Base-by-base conservation (phyloP, 2,888 invertebrate genomes). In the Drosophila meridiana region DNA sequence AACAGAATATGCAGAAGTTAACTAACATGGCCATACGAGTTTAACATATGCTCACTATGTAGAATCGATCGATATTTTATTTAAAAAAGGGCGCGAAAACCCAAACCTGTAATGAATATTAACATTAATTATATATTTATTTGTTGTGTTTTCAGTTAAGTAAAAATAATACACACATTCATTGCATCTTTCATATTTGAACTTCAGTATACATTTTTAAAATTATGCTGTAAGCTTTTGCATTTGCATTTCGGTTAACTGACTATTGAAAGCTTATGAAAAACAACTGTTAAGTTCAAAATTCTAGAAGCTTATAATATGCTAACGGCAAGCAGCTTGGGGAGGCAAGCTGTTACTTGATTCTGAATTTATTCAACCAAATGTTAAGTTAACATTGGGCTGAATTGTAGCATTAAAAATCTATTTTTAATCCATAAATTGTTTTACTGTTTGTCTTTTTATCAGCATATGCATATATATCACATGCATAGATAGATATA, bases 1-100 rank as follows among this genome's bases (percentile, higher is more conserved):
- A 56, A 65, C 65, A 73, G 45, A 8, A 5, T 14, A 1, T 3
- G 1, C 0, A 8, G 3, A 5, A 77, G 76, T 69, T 43, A 62
- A 28, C 6, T 59, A 65, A 76, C 65, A 67, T 50, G 48, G 9
- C 11, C 45, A 48, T 58, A 53, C 50, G 0, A 34, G 53, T 5
- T 20, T 61, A 36, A 36, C 65, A 64, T 38, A 8, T 3, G 3
- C 3, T 13, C n/a, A 8, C 9, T 20, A n/a, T 20, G 14, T 7
- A 0, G 20, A 38, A 26, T 45, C 26, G n/a, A 8, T 6, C 9
- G 11, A 69, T 30, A 45, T 45, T 56, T 47, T 6, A 13, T 61
- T 61, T 60, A 9, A 42, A 34, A 4, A 7, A 1, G 11, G 26
- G 26, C 50, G 61, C 34, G 42, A 5, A 8, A 0, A 61, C 26